These are phyloP conservation scores for Leptosomus discolor DNA, from an alignment of 2,113 vertebrate species.

Conservation along the genomic window DNA sequence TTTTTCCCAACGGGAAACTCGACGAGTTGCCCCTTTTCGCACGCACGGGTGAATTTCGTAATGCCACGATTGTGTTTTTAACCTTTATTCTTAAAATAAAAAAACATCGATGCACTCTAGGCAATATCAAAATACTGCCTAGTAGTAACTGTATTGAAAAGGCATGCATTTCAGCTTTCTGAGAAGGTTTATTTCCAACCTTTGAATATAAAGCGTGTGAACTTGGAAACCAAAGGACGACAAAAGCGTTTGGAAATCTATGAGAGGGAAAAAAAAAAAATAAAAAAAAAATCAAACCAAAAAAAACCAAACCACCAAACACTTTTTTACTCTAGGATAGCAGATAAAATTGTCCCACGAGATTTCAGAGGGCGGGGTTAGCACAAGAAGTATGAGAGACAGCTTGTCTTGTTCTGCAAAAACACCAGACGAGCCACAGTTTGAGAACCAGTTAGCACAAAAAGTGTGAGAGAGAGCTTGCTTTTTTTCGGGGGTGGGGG, in stretches of 20 bases:
- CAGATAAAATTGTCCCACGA: not conserved
- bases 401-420: not conserved
- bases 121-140: not conserved
- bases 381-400: not conserved
- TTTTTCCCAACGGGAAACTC: not conserved
- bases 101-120: not conserved
- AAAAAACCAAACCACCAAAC: not conserved
- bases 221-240: not conserved
- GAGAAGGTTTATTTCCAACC: conserved; percentile 8
- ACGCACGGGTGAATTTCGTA: not conserved
- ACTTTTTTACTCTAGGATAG: not conserved
- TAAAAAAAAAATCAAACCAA: too few relatives aligned
- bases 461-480: not conserved
- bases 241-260: not conserved
- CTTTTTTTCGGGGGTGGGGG: not conserved
- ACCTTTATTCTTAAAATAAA: conserved; percentile 4
- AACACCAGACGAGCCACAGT: not conserved
- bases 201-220: not conserved
- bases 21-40: not conserved
- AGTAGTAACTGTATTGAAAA: not conserved
- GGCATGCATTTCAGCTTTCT: not conserved
- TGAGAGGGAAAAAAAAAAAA: too few relatives aligned
- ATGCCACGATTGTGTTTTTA: not conserved
- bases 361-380: not conserved
- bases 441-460: not conserved